Conservation (phyloP, 2,113 vertebrate genomes). For the Nannobrachium achirus region DNA sequence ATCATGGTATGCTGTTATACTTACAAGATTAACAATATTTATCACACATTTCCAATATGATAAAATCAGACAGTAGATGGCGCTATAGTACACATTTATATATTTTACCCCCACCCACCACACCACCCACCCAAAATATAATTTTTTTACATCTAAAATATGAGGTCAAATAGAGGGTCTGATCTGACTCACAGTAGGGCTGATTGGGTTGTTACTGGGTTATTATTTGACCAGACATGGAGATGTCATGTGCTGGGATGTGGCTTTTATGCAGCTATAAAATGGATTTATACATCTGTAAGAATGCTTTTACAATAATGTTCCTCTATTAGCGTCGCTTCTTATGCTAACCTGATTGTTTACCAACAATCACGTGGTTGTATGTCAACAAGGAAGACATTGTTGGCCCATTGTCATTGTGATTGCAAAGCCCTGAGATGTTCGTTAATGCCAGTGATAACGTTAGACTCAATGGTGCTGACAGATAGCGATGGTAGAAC, state of each 20-base stretch:
- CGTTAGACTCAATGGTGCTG: constrained; percentile 24
- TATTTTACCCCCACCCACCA: background rate
- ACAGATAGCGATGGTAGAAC: constrained; percentile 14
- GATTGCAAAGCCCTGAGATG: constrained; percentile 72
- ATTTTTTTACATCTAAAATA: constrained; percentile 38
- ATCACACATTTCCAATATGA: constrained; percentile 70
- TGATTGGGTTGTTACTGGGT: constrained; percentile 37
- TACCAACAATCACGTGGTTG: constrained; percentile 31
- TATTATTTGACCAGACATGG: background rate
- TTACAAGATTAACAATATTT: constrained; percentile 76
- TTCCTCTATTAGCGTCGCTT: constrained; percentile 26
- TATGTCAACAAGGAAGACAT: constrained; percentile 38
- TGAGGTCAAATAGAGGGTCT: constrained; percentile 47
- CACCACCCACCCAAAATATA: constrained; percentile 16
- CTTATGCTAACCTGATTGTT: constrained; percentile 34
- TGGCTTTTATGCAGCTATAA: constrained; percentile 26
- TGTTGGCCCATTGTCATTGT: constrained; percentile 23
- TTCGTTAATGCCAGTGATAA: constrained; percentile 47
- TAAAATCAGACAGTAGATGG: constrained; percentile 65
- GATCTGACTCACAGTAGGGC: constrained; percentile 45
- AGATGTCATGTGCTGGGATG: constrained; percentile 26
- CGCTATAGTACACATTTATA: constrained; percentile 51
- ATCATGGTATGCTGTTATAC: constrained; percentile 57
- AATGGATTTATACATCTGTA: constrained; percentile 3
- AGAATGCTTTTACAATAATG: background rate